Conservation (phyloP, 2,113 vertebrate genomes). For the Tupaia tana region DNA sequence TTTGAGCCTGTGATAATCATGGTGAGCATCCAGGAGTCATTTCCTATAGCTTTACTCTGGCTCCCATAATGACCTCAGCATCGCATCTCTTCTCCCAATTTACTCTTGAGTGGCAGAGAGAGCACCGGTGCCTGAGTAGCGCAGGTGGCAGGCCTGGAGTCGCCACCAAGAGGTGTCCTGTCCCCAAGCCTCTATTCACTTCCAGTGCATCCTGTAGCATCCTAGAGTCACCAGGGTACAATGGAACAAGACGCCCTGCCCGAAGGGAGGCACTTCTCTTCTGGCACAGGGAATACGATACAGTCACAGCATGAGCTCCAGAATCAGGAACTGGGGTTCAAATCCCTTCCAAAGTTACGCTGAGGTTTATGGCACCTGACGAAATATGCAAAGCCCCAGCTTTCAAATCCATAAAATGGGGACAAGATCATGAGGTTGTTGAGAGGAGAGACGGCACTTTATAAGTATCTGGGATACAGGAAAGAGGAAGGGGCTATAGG, state of each 20-base stretch:
- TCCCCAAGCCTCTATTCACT: neutral
- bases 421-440: neutral
- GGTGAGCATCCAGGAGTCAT: accelerated
- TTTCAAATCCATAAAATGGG: neutral
- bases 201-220: accelerated
- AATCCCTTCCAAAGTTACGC: neutral
- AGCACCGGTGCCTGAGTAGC: neutral
- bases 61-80: neutral
- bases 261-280: neutral
- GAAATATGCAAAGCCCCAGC: neutral
- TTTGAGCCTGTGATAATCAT: neutral
- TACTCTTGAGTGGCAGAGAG: neutral
- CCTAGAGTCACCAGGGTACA: accelerated
- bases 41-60: neutral
- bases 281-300: accelerated
- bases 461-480: neutral
- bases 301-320: neutral
- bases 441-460: neutral
- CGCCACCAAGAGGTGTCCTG: neutral
- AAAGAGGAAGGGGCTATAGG: neutral
- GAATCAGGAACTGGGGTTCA: neutral
- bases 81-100: neutral
- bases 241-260: accelerated
- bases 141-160: accelerated
- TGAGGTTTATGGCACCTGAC: neutral